Base-by-base conservation (phyloP, 2,113 vertebrate genomes). In the Oryzias javanicus region DNA sequence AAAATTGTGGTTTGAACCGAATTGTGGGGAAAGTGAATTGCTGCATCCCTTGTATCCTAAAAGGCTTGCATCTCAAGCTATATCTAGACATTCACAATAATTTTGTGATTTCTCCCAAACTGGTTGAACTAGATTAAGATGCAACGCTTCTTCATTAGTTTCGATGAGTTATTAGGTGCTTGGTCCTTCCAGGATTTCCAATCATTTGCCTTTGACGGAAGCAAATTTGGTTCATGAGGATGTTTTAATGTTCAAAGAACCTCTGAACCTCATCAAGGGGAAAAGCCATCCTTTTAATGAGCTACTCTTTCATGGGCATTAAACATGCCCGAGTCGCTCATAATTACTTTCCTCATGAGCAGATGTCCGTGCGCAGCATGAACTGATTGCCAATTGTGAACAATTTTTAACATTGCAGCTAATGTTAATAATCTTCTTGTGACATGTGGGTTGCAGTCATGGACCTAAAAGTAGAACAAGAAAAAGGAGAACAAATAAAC, bases 301-400 rank as follows among this genome's bases (percentile, higher is more conserved):
- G 58, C 52, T 19, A 24, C 18, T 67, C 41, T 49, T 67, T 61
- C 53, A 60, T 29, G 40, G 53, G 15, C 60, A 55, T 50, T 67
- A 58, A 60, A 77, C 41, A 60, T 59, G 51, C 29, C 47, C 24
- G 52, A 65, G 49, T 76, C 54, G 65, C 53, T 72, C 48, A 53
- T 47, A 55, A 47, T 53, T 19, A 59, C 67, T 51, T 81, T 79
- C 49, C 49, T 60, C 57, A 40, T 70, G 67, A 70, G 35, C 57
- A 67, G 49, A 14, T 52, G 14, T 52, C 24, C 35, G 64, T 56
- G 19, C 45, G 48, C 61, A 18, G 19, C 55, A 18, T 56, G 10
- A 49, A 69, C 52, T 55, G 20, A 64, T 18, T 47, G 46, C n/a
- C 46, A 47, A 47, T 19, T 53, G 35, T 53, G 42, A 67, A 61